Percentiles rank a stretch among this genome's conserved stretches.
These are phyloP conservation scores for Eremophila alpestris DNA, from an alignment of 2,797 vertebrate genomes.

Conservation along the genomic window DNA sequence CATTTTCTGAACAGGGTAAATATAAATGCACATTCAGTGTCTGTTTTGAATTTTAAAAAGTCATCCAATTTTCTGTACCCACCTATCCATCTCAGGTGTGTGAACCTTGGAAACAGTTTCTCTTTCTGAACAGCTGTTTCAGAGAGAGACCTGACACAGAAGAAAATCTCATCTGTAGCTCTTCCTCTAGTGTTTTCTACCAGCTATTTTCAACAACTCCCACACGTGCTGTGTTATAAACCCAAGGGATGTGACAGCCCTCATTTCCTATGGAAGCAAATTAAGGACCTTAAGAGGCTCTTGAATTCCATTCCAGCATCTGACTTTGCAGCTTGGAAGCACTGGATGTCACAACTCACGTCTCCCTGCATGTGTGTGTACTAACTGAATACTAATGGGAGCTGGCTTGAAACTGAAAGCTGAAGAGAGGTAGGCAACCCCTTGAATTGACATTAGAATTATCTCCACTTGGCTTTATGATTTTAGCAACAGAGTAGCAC, in stretches of 20 bases:
- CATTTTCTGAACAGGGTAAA: not conserved
- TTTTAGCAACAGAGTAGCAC: not conserved
- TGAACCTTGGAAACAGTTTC: not conserved
- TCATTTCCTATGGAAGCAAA: conserved; percentile 6
- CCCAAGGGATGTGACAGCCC: not conserved
- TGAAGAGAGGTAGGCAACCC: not conserved
- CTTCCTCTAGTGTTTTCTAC: not conserved
- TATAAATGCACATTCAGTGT: not conserved
- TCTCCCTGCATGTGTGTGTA: not conserved
- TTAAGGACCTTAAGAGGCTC: not conserved
- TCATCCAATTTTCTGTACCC: not conserved
- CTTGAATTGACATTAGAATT: not conserved
- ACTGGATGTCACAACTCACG: not conserved
- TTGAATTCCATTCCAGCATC: conserved; percentile 13
- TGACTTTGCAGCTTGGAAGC: not conserved
- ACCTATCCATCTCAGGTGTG: not conserved
- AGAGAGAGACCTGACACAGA: not conserved
- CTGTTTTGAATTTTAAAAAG: not conserved
- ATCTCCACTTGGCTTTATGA: not conserved
- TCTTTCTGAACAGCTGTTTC: not conserved
- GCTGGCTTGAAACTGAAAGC: not conserved
- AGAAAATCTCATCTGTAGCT: not conserved
- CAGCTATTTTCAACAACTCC: not conserved
- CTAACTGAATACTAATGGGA: not conserved
- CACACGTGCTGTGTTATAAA: not conserved